These are phyloP conservation scores for Amiota minor DNA, from an alignment of 2,888 invertebrate genomes.

Conservation along the genomic window DNA sequence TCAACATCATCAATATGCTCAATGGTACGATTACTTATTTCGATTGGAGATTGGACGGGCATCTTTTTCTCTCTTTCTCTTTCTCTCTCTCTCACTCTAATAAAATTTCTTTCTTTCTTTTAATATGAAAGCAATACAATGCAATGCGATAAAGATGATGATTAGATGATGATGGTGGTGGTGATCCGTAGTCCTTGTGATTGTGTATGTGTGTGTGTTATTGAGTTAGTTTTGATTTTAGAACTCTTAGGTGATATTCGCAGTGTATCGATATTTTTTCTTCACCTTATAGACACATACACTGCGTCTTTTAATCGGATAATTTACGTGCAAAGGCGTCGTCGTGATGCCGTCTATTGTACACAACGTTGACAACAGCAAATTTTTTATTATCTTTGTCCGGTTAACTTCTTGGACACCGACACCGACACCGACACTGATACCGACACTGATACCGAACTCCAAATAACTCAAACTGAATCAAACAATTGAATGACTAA, in stretches of 20 bases:
- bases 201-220: neutral
- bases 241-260: constrained; percentile 61
- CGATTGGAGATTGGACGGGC: constrained; percentile 74
- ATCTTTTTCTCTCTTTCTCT: constrained; percentile 45
- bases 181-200: neutral
- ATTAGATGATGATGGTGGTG: neutral
- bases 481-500: too few species aligned
- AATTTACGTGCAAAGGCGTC: constrained; percentile 67
- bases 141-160: too few species aligned
- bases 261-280: constrained; percentile 65
- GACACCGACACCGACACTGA: too few species aligned
- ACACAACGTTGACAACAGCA: constrained; percentile 51
- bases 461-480: too few species aligned
- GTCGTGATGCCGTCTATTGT: constrained; percentile 71
- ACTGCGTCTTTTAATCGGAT: constrained; percentile 62
- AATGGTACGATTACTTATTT: constrained; percentile 72
- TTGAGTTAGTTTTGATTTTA: neutral
- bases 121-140: neutral
- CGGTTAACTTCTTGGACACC: neutral
- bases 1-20: constrained; percentile 73
- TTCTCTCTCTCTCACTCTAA: neutral
- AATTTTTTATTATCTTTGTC: neutral
- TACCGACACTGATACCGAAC: too few species aligned
- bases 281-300: constrained; percentile 70
- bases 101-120: constrained; percentile 8